A percentile compares a stretch with the other conserved stretches of the same genome.
Evolutionary conservation across 2,113 vertebrate species (phyloP).

Genomic region (Hydropotes inermis): DNA sequence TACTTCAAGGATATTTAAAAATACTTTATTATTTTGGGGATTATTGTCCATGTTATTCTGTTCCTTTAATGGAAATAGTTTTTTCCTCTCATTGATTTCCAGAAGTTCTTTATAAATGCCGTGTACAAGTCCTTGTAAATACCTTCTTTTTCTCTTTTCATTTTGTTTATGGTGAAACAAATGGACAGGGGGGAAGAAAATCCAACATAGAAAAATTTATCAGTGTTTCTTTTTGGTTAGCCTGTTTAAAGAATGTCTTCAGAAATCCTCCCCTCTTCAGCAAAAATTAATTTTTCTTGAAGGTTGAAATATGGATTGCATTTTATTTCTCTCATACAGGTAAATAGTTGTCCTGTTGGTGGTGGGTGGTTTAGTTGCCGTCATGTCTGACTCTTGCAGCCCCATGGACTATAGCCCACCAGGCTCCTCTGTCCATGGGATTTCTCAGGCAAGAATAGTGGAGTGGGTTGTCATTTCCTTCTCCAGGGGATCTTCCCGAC

Average conservation of each 20-base stretch:
- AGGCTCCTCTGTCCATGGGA: neutral
- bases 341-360: neutral
- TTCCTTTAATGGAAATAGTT: neutral
- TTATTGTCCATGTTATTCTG: neutral
- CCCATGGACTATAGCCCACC: neutral
- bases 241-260: neutral
- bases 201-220: neutral
- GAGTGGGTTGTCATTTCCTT: neutral
- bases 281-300: neutral
- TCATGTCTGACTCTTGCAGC: neutral
- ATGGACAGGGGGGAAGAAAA: neutral
- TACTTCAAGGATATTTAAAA: neutral
- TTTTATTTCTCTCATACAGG: neutral
- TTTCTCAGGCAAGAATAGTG: neutral
- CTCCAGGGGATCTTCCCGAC: neutral
- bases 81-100: constrained; percentile 18
- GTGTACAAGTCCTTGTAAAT: neutral
- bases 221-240: neutral
- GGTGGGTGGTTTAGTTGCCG: neutral
- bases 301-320: neutral
- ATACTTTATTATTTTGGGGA: neutral
- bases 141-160: neutral
- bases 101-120: neutral
- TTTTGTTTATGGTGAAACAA: constrained; percentile 8
- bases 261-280: neutral